Evolutionary conservation across 1,140 invertebrate genomes (phyloP).

Genomic region (Trypoxylus dichotomus): DNA sequence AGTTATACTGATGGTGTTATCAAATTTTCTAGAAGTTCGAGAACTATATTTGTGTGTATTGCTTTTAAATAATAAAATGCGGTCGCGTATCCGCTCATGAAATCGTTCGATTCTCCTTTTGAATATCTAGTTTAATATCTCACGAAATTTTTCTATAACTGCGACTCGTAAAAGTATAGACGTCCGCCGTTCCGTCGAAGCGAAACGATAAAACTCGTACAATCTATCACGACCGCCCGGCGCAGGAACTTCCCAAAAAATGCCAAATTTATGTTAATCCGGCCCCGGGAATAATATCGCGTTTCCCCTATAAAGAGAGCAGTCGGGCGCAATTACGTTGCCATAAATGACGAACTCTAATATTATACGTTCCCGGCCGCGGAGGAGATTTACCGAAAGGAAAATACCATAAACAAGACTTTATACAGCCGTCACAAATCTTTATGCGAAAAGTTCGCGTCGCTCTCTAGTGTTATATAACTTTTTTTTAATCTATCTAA

Average conservation of each 20-base stretch:
- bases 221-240: neutral
- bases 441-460: constrained; percentile 24
- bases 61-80: no score
- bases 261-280: constrained; percentile 17
- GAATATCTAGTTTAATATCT: neutral
- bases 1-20: no score
- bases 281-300: neutral
- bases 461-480: neutral
- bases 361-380: neutral
- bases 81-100: neutral
- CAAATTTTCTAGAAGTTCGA: no score
- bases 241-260: neutral
- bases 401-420: constrained; percentile 27
- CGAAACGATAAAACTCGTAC: constrained; percentile 4
- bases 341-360: constrained; percentile 21
- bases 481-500: constrained; percentile 28
- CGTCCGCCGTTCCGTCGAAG: neutral
- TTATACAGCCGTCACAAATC: constrained; percentile 21
- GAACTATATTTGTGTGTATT: no score
- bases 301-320: neutral
- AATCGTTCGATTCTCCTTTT: neutral
- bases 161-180: constrained; percentile 1
- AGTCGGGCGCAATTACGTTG: neutral
- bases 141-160: neutral
- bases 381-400: neutral